Evolutionary conservation across 2,797 vertebrate genomes (phyloP).

Genomic region (Manis crassicaudata): DNA sequence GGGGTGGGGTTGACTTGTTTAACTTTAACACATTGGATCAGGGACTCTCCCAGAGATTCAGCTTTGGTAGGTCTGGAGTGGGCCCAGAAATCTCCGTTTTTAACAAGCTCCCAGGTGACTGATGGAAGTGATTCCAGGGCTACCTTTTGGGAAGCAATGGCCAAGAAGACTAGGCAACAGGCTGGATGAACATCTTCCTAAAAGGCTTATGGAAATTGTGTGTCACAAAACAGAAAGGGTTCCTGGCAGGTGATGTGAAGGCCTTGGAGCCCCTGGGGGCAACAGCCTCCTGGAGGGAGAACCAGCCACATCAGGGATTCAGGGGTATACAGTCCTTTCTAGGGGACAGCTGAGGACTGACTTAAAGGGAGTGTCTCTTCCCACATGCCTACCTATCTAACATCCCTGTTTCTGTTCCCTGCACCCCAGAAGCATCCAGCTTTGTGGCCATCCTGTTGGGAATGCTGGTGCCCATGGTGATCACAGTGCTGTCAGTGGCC

Average conservation of each 20-base stretch:
- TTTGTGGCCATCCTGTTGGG: slow-evolving; percentile 84
- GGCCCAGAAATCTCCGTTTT: background rate
- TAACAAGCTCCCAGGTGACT: background rate
- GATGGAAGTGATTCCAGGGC: background rate
- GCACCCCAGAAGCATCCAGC: slow-evolving; percentile 74
- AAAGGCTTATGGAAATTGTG: background rate
- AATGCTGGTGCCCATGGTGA: slow-evolving; percentile 78
- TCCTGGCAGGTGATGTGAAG: background rate
- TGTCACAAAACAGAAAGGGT: background rate
- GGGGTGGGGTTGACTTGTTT: background rate
- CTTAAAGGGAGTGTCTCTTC: background rate
- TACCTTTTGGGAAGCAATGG: background rate
- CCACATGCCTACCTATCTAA: background rate
- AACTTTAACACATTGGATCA: background rate
- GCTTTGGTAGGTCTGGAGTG: background rate
- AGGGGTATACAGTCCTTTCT: background rate
- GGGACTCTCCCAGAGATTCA: background rate
- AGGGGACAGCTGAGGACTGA: background rate
- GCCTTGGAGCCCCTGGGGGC: background rate
- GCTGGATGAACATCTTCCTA: background rate
- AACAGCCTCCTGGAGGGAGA: background rate
- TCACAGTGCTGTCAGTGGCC: slow-evolving; percentile 66
- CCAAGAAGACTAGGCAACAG: background rate
- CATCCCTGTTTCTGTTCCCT: background rate
- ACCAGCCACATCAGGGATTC: background rate